Evolutionary conservation across 1,140 invertebrate species (phyloP), one percentile per base, ranked within the genome.

Genomic region (Cyclargus thomasi): DNA sequence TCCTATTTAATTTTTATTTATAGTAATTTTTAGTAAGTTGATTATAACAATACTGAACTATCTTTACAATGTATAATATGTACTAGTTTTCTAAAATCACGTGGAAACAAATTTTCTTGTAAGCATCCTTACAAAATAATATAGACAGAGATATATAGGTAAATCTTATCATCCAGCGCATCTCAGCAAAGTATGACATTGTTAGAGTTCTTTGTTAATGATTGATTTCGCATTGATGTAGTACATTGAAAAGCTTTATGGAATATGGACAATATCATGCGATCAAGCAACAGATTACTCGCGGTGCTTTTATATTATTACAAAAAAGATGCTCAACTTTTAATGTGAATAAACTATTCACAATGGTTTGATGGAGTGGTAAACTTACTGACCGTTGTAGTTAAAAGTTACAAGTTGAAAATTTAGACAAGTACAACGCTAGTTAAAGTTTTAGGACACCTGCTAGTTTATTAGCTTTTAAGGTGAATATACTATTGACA

Each of bases 401-500:
- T 47, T 14, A 8, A 47, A 14, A 47, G 11, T 47, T 16, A 47
- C 39, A 47, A 14, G 10, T 1, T 47, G 39, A 47, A n/a, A n/a
- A n/a, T n/a, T n/a, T n/a, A n/a, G 8, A 47, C 39, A 47, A 47
- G 4, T 47, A 14, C 1, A 47, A 47, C 14, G 3, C 3, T 16
- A 47, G 14, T 47, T 2, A 47, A 8, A 47, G 4, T 29, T 29
- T 29, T 29, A 29, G 8, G 29, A 29, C 5, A 29, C n/a, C n/a
- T 3, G 6, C 23, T 2, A 29, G 23, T 29, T 3, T 6, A 29
- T 6, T 3, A 29, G 53, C 53, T 55, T 55, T 55, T 18, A 55
- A 59, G 55, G 55, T 59, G 55, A 59, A 59, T 20, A 59, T 21
- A 59, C 55, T 59, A 20, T 59, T 20, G 7, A 59, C 55, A 59